Conservation (phyloP, 2,888 invertebrate genomes). For the Cenopis cana region DNA sequence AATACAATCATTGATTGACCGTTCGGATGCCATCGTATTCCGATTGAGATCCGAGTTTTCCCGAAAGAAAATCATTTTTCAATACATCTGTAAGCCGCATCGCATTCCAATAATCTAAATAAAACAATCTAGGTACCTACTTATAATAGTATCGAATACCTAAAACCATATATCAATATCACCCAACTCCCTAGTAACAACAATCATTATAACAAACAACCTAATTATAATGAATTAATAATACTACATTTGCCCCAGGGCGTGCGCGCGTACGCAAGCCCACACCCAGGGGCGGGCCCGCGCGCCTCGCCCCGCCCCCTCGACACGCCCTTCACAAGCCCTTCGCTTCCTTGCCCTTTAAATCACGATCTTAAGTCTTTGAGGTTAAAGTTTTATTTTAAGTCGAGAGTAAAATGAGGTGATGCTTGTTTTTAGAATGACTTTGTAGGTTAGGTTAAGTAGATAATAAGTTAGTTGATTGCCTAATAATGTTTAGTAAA, state of each 20-base stretch:
- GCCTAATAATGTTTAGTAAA: neutral
- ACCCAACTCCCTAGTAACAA: conserved; percentile 6
- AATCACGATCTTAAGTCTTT: conserved; percentile 34
- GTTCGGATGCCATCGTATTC: no score
- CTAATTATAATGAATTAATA: conserved; percentile 32
- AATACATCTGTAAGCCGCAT: no score
- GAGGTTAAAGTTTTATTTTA: conserved; percentile 3
- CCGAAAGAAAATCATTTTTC: no score
- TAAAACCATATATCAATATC: neutral
- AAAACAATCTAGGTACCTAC: neutral
- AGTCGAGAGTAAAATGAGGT: conserved; percentile 3
- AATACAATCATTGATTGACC: no score
- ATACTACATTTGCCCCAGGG: conserved; percentile 49
- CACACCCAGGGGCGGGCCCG: conserved; percentile 61
- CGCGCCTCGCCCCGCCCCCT: conserved; percentile 57
- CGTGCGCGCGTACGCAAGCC: conserved; percentile 67
- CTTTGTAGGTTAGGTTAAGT: neutral
- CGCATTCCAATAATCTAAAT: neutral
- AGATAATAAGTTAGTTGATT: neutral
- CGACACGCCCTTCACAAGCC: conserved; percentile 55
- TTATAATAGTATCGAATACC: neutral
- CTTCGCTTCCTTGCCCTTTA: conserved; percentile 45
- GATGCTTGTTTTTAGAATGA: conserved; percentile 14
- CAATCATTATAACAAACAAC: conserved; percentile 16
- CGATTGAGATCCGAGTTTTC: no score